Conservation (phyloP, 2,113 vertebrate species). For the Pagrus major region DNA sequence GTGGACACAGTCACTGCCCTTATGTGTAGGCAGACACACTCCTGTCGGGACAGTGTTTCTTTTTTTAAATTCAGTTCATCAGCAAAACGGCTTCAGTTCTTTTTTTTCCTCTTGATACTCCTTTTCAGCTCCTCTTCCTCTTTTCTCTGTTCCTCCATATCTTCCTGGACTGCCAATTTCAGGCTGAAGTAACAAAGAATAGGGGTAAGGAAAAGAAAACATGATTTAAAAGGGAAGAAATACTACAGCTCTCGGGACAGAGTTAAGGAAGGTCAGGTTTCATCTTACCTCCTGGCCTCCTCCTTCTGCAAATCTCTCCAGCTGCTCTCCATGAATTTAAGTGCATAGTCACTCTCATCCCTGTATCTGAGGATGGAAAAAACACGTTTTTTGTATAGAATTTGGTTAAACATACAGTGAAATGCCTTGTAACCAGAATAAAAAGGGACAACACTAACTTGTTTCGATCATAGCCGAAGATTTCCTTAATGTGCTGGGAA, state of each 20-base stretch:
- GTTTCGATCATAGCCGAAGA: conserved; percentile 94
- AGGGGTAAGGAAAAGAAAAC: conserved; percentile 14
- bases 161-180: conserved; percentile 91
- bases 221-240: not conserved
- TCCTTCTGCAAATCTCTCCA: conserved; percentile 98
- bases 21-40: not conserved
- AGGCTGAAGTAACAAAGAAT: conserved; percentile 81
- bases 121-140: conserved; percentile 89
- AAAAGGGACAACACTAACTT: conserved; percentile 80
- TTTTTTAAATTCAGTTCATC: not conserved
- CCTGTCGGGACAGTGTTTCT: not conserved
- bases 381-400: not conserved
- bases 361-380: conserved; percentile 86
- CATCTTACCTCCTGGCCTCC: conserved; percentile 93
- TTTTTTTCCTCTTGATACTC: conserved; percentile 87
- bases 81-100: conserved; percentile 67
- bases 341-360: conserved; percentile 98
- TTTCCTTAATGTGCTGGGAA: conserved; percentile 96
- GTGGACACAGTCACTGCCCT: conserved; percentile 38
- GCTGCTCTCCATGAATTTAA: conserved; percentile 98
- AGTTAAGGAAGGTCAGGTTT: not conserved
- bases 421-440: not conserved
- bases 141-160: conserved; percentile 89
- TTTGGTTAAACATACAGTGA: not conserved
- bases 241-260: not conserved